These are phyloP conservation scores for Pollenia amentaria DNA, from an alignment of 2,888 invertebrate genomes.

Conservation along the genomic window DNA sequence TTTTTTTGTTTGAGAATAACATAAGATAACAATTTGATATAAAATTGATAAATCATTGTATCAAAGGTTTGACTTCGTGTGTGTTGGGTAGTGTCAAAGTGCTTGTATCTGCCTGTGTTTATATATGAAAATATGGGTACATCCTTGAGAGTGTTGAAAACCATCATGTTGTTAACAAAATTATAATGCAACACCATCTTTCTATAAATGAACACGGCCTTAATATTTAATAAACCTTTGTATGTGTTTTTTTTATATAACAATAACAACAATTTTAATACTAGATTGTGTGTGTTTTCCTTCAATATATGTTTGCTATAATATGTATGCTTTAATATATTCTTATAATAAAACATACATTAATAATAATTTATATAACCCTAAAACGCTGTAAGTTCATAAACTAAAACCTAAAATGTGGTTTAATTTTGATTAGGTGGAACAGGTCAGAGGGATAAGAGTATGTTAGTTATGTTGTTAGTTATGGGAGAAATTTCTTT, in stretches of 20 bases:
- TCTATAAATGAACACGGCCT: constrained; percentile 31
- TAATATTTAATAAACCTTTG: not conserved
- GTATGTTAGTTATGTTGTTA: not conserved
- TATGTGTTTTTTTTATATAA: not conserved
- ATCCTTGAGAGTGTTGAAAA: constrained; percentile 49
- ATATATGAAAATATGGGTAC: not conserved
- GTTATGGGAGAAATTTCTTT: not conserved
- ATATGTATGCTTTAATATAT: not conserved
- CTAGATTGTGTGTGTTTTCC: too few relatives aligned
- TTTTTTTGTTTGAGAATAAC: too few relatives aligned
- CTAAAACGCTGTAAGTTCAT: constrained; percentile 26
- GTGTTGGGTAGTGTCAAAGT: not conserved
- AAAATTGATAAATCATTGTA: too few relatives aligned
- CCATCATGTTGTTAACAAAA: constrained; percentile 44
- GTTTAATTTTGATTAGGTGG: not conserved
- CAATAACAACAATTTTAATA: not conserved
- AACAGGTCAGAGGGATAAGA: not conserved
- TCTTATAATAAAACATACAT: not conserved
- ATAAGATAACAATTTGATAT: too few relatives aligned
- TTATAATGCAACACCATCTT: constrained; percentile 36
- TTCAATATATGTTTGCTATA: not conserved
- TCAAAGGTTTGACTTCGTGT: too few relatives aligned
- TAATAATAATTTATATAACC: constrained; percentile 18
- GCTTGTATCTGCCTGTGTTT: not conserved
- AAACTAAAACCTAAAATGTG: constrained; percentile 3